These are phyloP conservation scores for Gambelia wislizenii DNA, from an alignment of 2,797 vertebrate species.

Conservation along the genomic window DNA sequence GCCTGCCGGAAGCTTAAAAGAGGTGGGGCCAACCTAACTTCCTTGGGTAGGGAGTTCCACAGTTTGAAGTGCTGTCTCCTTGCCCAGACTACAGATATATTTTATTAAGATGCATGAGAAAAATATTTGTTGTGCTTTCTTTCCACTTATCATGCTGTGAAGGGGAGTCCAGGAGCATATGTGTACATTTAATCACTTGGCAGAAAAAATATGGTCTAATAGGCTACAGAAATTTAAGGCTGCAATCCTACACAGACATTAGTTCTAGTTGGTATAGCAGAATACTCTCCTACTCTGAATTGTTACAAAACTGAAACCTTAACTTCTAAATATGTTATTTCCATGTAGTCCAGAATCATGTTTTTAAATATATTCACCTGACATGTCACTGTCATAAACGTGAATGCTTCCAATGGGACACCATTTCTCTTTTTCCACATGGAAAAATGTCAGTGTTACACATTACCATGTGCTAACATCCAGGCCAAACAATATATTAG, in stretches of 20 bases:
- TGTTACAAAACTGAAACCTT: neutral
- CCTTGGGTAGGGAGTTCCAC: neutral
- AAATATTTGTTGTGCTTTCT: neutral
- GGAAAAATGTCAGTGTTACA: neutral
- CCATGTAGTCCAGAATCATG: neutral
- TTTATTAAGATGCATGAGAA: neutral
- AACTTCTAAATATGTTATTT: neutral
- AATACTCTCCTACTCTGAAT: neutral
- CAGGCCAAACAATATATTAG: neutral
- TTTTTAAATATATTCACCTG: neutral
- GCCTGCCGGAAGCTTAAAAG: too few relatives aligned
- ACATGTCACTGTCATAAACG: neutral
- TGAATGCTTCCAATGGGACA: neutral
- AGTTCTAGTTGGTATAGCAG: neutral
- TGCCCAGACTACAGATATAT: neutral
- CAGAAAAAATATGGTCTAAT: neutral
- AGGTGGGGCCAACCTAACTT: too few relatives aligned
- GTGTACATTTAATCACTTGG: neutral
- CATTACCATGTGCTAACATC: neutral
- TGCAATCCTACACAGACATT: neutral
- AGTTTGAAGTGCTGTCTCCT: too few relatives aligned
- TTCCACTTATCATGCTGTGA: neutral
- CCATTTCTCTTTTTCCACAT: neutral
- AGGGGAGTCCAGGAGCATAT: neutral
- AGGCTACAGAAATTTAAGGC: neutral